Evolutionary conservation across 2,113 vertebrate genomes (phyloP).

Genomic region (Peromyscus californicus): DNA sequence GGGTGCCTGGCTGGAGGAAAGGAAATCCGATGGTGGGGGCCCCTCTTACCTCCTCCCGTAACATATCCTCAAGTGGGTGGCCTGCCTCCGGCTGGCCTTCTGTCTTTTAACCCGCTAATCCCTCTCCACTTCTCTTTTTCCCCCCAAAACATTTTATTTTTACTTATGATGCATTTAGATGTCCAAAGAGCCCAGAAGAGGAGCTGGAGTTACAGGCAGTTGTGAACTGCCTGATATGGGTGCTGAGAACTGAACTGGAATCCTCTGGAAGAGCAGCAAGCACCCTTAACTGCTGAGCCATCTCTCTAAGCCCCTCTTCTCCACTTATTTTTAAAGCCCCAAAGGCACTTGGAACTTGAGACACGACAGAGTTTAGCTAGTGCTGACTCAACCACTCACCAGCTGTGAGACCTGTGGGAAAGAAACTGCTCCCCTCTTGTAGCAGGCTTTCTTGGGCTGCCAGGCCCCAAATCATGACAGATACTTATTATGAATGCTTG

Average conservation of each 20-base stretch:
- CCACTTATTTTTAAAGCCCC: background rate
- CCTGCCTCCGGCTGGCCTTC: background rate
- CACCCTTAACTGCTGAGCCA: background rate
- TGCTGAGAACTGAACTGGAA: background rate
- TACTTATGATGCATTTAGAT: background rate
- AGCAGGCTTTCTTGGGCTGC: too few species aligned
- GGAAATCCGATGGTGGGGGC: background rate
- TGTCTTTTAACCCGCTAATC: background rate
- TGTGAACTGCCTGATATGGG: background rate
- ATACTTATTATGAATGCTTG: too few species aligned
- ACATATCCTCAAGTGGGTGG: background rate
- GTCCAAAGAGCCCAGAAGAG: background rate
- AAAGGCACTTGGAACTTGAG: background rate
- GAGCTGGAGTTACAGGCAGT: background rate
- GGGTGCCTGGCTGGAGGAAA: background rate
- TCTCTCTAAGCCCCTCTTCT: background rate
- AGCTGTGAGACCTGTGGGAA: background rate
- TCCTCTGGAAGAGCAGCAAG: background rate
- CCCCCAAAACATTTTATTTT: background rate
- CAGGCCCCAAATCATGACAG: too few species aligned
- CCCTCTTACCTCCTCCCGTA: too few species aligned
- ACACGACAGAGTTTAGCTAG: background rate
- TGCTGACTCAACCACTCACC: background rate
- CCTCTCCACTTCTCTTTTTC: too few species aligned
- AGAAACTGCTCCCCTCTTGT: background rate